These are phyloP conservation scores for Vireo altiloquus DNA, from an alignment of 2,113 vertebrate species.

Conservation along the genomic window DNA sequence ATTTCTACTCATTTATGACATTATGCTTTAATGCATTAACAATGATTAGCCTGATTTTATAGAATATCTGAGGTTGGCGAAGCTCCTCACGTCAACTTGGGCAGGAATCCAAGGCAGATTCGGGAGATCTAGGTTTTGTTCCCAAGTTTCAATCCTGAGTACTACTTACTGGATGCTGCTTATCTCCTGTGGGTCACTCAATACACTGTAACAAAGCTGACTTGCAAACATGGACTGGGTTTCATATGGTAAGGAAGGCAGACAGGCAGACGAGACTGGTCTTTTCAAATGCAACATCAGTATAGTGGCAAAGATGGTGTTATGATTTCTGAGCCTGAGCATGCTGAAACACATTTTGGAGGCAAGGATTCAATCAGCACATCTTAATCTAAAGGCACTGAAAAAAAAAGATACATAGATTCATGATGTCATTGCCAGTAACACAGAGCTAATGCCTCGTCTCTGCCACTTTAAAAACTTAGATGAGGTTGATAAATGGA, in stretches of 20 bases:
- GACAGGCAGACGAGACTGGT: not conserved
- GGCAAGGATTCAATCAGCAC: slow-evolving; percentile 49
- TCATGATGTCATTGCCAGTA: slow-evolving; percentile 27
- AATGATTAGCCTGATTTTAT: not conserved
- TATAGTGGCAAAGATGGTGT: not conserved
- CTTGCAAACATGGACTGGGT: not conserved
- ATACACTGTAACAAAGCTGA: not conserved
- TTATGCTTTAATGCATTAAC: not conserved
- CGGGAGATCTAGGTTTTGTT: not conserved
- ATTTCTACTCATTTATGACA: not conserved
- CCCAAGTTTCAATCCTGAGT: not conserved
- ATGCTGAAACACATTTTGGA: slow-evolving; percentile 39
- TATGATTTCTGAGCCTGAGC: slow-evolving; percentile 17
- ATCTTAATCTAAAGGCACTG: slow-evolving; percentile 32
- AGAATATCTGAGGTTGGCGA: not conserved
- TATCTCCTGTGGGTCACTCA: not conserved
- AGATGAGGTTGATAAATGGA: slow-evolving; percentile 22
- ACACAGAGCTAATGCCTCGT: not conserved
- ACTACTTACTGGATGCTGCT: not conserved
- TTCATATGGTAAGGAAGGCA: not conserved
- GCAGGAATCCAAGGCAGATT: not conserved
- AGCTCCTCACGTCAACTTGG: not conserved
- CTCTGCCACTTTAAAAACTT: not conserved
- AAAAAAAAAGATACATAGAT: not conserved
- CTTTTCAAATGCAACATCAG: not conserved